These are phyloP conservation scores for Numenius arquata DNA, from an alignment of 2,113 vertebrate genomes.

Conservation along the genomic window DNA sequence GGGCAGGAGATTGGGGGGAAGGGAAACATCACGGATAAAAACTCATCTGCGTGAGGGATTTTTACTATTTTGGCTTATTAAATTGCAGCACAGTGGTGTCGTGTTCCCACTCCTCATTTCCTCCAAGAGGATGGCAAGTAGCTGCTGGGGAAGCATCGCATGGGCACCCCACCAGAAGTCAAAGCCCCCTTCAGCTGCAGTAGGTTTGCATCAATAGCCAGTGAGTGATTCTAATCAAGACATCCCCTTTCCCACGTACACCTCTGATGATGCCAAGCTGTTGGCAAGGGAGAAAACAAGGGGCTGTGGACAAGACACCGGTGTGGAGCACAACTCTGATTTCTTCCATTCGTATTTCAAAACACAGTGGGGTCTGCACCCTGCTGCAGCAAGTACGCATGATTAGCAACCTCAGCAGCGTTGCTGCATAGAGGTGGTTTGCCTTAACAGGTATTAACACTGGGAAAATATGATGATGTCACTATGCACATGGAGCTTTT, in stretches of 20 bases:
- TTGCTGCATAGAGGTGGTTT: neutral
- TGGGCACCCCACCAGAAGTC: neutral
- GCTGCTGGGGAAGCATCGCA: neutral
- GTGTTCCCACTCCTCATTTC: neutral
- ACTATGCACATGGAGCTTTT: neutral
- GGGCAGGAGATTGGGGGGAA: neutral
- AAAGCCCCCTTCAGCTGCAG: neutral
- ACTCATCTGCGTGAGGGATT: neutral
- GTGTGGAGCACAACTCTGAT: neutral
- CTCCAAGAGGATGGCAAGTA: neutral
- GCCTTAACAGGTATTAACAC: rapidly evolving
- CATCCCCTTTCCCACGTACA: rapidly evolving
- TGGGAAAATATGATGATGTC: neutral
- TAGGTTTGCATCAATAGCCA: neutral
- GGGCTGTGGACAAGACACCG: neutral
- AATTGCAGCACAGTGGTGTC: rapidly evolving
- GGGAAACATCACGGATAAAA: neutral
- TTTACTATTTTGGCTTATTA: neutral
- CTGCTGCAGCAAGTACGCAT: neutral
- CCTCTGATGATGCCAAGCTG: neutral
- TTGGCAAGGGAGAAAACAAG: neutral
- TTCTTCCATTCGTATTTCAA: neutral
- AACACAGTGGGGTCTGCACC: neutral
- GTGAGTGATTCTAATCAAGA: neutral
- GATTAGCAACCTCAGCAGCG: neutral